phyloP scores from a whole-genome alignment of 2,113 vertebrate genomes.

The Emydura subglobosa region DNA sequence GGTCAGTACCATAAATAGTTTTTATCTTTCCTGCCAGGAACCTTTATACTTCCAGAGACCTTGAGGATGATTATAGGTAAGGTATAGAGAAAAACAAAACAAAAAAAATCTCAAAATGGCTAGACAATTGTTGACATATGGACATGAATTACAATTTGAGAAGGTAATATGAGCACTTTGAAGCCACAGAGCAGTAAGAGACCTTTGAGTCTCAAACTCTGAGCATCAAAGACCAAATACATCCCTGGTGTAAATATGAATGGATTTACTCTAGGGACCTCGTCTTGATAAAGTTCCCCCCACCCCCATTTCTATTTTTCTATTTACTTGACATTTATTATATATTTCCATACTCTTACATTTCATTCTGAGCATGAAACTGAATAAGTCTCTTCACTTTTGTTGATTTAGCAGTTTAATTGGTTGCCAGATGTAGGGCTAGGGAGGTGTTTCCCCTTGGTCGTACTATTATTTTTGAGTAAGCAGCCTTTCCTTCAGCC shows the following conservation, averaged over 20 bases:
- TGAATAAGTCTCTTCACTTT: not conserved
- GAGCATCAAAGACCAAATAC: not conserved
- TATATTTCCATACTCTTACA: not conserved
- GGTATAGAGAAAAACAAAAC: not conserved
- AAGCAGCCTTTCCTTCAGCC: not conserved
- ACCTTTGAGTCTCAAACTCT: not conserved
- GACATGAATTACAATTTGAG: not conserved
- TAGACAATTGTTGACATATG: not conserved
- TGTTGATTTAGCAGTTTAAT: not conserved
- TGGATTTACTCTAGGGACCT: not conserved
- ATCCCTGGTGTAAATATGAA: not conserved
- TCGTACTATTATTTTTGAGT: not conserved
- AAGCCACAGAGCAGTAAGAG: not conserved
- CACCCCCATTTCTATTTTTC: not conserved
- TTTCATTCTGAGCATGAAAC: not conserved
- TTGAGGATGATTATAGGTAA: not conserved
- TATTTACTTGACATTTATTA: not conserved
- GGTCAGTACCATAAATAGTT: conserved; percentile 21
- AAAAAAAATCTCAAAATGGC: not conserved
- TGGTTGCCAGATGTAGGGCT: fast-evolving
- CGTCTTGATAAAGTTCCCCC: not conserved
- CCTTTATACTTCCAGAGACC: not conserved
- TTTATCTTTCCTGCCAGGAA: conserved; percentile 43
- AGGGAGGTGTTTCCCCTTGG: not conserved
- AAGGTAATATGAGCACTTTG: not conserved